Evolutionary conservation across 2,113 vertebrate genomes (phyloP), one percentile per base, ranked within the genome.

Genomic region (Caranx melampygus): DNA sequence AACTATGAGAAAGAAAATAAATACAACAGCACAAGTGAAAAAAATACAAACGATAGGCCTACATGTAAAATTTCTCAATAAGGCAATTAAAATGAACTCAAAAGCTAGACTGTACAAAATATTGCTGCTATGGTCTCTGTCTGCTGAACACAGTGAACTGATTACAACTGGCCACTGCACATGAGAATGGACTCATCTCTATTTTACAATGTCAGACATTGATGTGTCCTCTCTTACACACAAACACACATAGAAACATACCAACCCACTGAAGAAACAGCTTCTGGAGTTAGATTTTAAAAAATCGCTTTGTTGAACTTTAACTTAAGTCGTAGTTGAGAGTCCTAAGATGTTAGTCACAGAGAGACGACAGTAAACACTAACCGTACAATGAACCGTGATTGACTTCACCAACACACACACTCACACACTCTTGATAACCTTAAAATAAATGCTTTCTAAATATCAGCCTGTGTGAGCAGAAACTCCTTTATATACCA

Each of bases 121-220:
- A 93, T 92, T 94, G 93, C 94, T 94, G 93, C 91, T 91, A 90
- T 92, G 88, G 85, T 91, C 75, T 87, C 86, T 74, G 86, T 93
- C 59, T 87, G 83, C 85, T 85, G 78, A 89, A 84, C 84, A 82
- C 88, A 90, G 93, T 87, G 89, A 90, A 91, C 79, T 86, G 82
- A 91, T 89, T 87, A 87, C 85, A 87, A 91, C 88, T 94, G 92
- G 91, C 91, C 88, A 92, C 89, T 82, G 88, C 91, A 94, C 92
- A 82, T 87, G 81, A 85, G 61, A 88, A 88, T 75, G 42, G 83
- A 72, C 74, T 63, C 63, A 85, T 79, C 67, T 75, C 37, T 82
- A 84, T 87, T 88, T 89, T 72, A 89, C 79, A 86, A 80, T 63
- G 67, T 72, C 62, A 31, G 57, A 86, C 83, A 68, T 18, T 31